Base-by-base conservation (phyloP, 2,113 vertebrate species). In the Corydoras maculifer region DNA sequence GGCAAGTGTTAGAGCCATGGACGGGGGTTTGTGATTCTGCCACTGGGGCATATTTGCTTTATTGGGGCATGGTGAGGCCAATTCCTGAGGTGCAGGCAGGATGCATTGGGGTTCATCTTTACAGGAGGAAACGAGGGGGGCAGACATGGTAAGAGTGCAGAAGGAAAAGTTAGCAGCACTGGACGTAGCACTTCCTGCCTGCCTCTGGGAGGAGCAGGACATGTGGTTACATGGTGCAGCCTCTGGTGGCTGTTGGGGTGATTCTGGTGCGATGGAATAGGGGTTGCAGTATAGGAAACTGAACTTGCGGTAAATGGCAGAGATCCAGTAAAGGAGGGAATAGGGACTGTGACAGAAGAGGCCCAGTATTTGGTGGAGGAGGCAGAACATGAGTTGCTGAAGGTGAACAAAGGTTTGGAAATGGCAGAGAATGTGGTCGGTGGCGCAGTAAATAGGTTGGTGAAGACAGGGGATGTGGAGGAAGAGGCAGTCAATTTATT, bases 131-230 rank as follows among this genome's bases (percentile, higher is more conserved):
- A 57, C 53, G 48, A 9, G 11, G 48, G 62, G 25, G 12, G 68
- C 4, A 69, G 7, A 0, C 63, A 69, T 0, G 90, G 87, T 57
- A 86, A 63, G 60, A 81, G 53, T 25, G 84, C 75, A 0, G 88
- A 81, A 66, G 92, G 91, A 54, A 94, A 75, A 18, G 86, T 59
- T 0, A 94, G 83, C 32, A 87, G 81, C 1, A 82, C 53, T 0
- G 87, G 87, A 72, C 89, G 93, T 76, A 91, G 8, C 0, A 84
- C 75, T 64, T 88, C 84, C 0, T 61, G 63, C 0, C 12, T 62
- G 7, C 70, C 49, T 76, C 82, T 86, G 1, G 50, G 9, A 5
- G 35, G 35, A 43, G 35, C 35, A 43, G 35, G 35, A 43, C 35
- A 43, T 43, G 35, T 43, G 35, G 35, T 43, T 4, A 4, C 35